Percentiles rank a stretch among this genome's conserved stretches.
Conservation (phyloP, 2,797 vertebrate genomes). For the Anguilla marmorata region DNA sequence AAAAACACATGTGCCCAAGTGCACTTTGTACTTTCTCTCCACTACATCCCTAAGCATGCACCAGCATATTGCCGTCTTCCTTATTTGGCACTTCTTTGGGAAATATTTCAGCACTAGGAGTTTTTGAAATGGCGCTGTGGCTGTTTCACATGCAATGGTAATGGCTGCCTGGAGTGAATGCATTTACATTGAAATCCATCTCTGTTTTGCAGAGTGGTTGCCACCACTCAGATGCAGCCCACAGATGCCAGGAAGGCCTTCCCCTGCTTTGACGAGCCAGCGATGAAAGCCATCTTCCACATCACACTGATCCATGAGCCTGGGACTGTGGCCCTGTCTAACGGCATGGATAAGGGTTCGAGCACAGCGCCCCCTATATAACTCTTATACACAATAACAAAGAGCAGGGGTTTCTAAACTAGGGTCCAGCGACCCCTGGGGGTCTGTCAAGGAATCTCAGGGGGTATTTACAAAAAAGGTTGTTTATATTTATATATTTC, state of each 20-base stretch:
- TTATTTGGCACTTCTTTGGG: neutral
- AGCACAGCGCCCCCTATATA: rapidly evolving
- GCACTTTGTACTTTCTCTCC: neutral
- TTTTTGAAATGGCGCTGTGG: neutral
- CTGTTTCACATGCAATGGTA: neutral
- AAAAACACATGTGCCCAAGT: neutral
- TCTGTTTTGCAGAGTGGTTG: constrained; percentile 77
- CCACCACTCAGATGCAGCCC: constrained; percentile 93
- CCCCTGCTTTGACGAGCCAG: constrained; percentile 93
- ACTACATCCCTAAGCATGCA: neutral
- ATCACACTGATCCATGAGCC: constrained; percentile 75
- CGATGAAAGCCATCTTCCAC: constrained; percentile 87
- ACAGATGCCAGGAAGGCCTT: constrained; percentile 86
- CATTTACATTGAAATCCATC: neutral
- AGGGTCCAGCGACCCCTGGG: neutral
- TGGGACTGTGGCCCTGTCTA: constrained; percentile 75
- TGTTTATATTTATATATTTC: neutral
- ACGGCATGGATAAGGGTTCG: constrained; percentile 77
- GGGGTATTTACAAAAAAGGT: neutral
- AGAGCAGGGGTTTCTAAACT: neutral
- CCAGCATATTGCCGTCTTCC: neutral
- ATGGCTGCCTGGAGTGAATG: neutral
- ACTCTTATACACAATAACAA: neutral
- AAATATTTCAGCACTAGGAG: neutral
- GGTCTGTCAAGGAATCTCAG: neutral